Evolutionary conservation across 2,797 vertebrate genomes (phyloP).

Genomic region (Geotria australis): DNA sequence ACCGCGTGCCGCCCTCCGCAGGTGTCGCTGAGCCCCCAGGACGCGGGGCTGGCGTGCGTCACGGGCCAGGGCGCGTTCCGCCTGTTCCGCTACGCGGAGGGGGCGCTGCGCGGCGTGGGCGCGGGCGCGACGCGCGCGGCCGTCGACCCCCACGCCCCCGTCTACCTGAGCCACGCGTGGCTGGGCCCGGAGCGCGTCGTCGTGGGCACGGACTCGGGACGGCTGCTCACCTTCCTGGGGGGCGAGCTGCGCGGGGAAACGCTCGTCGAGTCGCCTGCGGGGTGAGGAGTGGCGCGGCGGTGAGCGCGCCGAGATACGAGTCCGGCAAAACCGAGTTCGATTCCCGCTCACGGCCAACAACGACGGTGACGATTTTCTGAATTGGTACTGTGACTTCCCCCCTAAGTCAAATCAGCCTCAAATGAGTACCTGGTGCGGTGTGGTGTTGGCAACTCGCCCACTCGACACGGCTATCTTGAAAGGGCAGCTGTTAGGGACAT

Average conservation of each 20-base stretch:
- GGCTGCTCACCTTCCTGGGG: constrained; percentile 35
- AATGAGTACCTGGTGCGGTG: too few relatives aligned
- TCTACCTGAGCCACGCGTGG: constrained; percentile 47
- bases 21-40: constrained; percentile 62
- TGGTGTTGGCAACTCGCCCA: too few relatives aligned
- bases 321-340: too few relatives aligned
- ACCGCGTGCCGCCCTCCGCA: constrained; percentile 5
- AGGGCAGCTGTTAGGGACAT: too few relatives aligned
- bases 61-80: constrained; percentile 45
- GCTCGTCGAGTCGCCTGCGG: constrained; percentile 7
- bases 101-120: constrained; percentile 17
- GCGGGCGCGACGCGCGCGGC: constrained; percentile 27
- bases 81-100: constrained; percentile 35
- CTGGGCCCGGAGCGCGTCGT: constrained; percentile 25
- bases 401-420: too few relatives aligned
- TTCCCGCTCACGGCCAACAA: too few relatives aligned
- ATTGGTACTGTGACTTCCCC: too few relatives aligned
- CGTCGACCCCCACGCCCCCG: constrained; percentile 19
- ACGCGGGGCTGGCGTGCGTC: constrained; percentile 44
- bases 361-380: too few relatives aligned
- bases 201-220: constrained; percentile 40
- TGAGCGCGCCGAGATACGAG: too few relatives aligned
- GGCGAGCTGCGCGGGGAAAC: constrained; percentile 38
- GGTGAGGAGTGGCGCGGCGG: too few relatives aligned
- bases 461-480: too few relatives aligned